Conservation (phyloP, 2,113 vertebrate species). For the Piliocolobus tephrosceles region DNA sequence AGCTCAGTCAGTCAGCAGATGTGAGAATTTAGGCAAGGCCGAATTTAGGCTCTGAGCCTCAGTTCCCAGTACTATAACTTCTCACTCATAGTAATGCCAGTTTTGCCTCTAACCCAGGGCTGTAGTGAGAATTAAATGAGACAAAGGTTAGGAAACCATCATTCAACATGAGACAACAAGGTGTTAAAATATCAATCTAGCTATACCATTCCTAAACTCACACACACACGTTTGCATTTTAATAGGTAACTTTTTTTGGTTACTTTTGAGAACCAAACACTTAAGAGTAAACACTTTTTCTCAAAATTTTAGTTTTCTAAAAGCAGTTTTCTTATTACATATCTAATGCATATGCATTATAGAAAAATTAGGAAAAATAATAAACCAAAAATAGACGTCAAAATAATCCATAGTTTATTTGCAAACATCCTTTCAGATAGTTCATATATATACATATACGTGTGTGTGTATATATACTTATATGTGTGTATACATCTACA, state of each 20-base stretch:
- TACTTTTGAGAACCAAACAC: not conserved
- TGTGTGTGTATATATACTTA: not conserved
- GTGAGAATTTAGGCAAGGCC: not conserved
- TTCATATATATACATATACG: not conserved
- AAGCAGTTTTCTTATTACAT: conserved; percentile 22
- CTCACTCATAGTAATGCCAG: not conserved
- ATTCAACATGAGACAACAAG: not conserved
- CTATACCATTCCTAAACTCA: too few species aligned
- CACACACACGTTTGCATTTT: not conserved
- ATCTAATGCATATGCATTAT: not conserved
- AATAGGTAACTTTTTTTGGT: not conserved
- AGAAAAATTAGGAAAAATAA: not conserved
- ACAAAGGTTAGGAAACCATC: not conserved
- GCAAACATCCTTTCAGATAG: not conserved
- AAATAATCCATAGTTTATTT: conserved; percentile 32
- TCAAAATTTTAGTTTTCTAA: conserved; percentile 42
- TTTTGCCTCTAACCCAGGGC: not conserved
- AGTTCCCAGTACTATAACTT: not conserved
- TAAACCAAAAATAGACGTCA: not conserved
- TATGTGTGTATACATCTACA: not conserved
- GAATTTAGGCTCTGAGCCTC: not conserved
- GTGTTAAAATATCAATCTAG: not conserved
- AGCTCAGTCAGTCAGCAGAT: not conserved
- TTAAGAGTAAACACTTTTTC: not conserved
- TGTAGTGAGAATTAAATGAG: not conserved